Percentiles rank a stretch among this genome's conserved stretches.
These are phyloP conservation scores for Temnothorax rugatulus DNA, from an alignment of 2,888 invertebrate genomes.

Conservation along the genomic window DNA sequence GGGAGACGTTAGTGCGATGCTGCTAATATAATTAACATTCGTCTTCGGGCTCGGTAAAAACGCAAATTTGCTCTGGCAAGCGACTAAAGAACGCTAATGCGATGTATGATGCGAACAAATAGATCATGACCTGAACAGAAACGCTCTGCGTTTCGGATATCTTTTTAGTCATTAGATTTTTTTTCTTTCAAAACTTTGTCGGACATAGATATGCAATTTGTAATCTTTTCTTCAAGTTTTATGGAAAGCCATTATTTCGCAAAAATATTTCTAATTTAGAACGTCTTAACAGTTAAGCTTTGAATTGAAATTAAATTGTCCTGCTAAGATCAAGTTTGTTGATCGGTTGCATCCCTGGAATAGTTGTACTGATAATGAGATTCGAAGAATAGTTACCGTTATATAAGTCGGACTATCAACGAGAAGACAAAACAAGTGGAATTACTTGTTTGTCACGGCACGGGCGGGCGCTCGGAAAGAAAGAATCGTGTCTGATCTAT, in stretches of 20 bases:
- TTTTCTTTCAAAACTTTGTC: background rate
- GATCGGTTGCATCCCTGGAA: background rate
- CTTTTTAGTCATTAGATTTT: background rate
- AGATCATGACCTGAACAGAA: background rate
- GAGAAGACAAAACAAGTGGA: constrained; percentile 79
- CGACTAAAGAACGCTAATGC: background rate
- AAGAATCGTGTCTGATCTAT: constrained; percentile 61
- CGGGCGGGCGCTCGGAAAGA: constrained; percentile 50
- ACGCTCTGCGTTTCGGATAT: background rate
- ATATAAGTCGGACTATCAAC: background rate
- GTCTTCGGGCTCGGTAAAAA: constrained; percentile 37
- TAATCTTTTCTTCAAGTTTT: background rate
- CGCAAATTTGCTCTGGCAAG: constrained; percentile 57
- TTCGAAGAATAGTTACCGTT: background rate
- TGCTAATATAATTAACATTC: constrained; percentile 68
- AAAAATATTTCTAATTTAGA: background rate
- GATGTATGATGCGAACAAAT: background rate
- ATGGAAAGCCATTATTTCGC: background rate
- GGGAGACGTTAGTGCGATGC: constrained; percentile 51
- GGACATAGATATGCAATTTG: background rate
- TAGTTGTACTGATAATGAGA: background rate
- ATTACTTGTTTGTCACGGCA: constrained; percentile 73
- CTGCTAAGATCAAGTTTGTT: background rate
- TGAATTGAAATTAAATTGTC: background rate
- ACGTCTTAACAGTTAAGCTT: background rate